Percentiles rank a stretch among this genome's conserved stretches.
Conservation (phyloP, 92 coral and sea anemone genomes). For the Epizoanthus fatuus region DNA sequence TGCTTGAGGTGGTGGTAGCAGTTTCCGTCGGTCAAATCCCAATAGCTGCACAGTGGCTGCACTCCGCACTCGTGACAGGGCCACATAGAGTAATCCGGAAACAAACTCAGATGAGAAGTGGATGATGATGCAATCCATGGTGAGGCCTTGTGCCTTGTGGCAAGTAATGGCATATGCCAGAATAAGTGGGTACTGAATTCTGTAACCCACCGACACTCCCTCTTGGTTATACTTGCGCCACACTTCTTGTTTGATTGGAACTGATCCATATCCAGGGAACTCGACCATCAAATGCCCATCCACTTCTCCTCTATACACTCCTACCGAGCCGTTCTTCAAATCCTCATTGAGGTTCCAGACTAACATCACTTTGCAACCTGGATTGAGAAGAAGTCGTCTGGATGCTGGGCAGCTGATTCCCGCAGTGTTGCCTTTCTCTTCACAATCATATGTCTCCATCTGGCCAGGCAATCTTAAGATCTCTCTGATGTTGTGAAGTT, state of each 20-base stretch:
- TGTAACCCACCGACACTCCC: not conserved
- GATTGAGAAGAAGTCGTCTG: no score
- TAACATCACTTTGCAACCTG: no score
- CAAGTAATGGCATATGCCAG: constrained; percentile 16
- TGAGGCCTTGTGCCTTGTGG: constrained; percentile 29
- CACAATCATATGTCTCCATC: not conserved
- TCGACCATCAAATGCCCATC: no score
- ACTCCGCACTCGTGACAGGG: constrained; percentile 8
- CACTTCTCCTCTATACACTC: no score
- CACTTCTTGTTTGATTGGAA: not conserved
- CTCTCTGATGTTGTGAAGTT: constrained; percentile 41
- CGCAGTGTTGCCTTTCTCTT: not conserved
- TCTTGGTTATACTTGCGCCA: not conserved
- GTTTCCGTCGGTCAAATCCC: not conserved
- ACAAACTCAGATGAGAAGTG: constrained; percentile 15
- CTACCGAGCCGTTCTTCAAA: no score
- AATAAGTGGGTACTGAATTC: constrained; percentile 11
- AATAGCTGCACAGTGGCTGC: constrained; percentile 20
- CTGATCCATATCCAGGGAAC: not conserved
- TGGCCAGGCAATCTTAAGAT: constrained; percentile 19
- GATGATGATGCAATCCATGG: not conserved
- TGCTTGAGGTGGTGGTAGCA: constrained; percentile 19
- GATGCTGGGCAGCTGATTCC: no score
- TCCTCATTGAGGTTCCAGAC: no score
- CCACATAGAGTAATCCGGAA: not conserved